Percentiles rank a stretch among this genome's conserved stretches.
phyloP scores from a whole-genome alignment of 2,797 vertebrate species.

The Anguilla pacifica region DNA sequence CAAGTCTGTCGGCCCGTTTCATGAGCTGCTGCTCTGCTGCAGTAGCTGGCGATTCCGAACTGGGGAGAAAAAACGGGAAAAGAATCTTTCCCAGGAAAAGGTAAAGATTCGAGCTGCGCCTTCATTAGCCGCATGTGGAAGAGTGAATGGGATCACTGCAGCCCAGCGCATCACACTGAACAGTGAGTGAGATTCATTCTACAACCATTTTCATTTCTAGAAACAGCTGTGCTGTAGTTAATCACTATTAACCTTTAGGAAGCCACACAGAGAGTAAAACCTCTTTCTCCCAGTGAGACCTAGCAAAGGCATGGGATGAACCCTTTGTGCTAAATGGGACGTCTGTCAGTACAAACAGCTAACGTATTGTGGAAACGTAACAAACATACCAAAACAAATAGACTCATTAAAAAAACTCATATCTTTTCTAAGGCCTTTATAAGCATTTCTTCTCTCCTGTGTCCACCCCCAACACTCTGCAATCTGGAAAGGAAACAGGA shows the following conservation, averaged over 20 bases:
- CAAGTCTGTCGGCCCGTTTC: not conserved
- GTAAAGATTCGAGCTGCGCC: not conserved
- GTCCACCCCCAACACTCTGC: not conserved
- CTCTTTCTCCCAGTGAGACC: no score
- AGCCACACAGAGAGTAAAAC: no score
- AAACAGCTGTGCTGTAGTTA: not conserved
- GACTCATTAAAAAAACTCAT: not conserved
- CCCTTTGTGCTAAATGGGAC: not conserved
- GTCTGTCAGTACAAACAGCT: not conserved
- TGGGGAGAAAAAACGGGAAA: not conserved
- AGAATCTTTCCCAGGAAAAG: not conserved
- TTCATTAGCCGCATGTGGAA: not conserved
- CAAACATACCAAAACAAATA: not conserved
- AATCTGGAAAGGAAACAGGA: conserved; percentile 20
- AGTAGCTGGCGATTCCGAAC: not conserved
- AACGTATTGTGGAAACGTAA: not conserved
- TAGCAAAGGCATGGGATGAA: no score
- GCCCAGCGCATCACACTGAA: not conserved
- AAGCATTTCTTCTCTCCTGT: not conserved
- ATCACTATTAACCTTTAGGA: no score
- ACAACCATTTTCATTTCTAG: not conserved
- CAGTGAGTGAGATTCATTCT: not conserved
- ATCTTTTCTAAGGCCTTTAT: not conserved
- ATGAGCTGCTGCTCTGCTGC: not conserved
- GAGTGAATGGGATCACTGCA: not conserved